phyloP scores from a whole-genome alignment of 2,888 invertebrate species.

The Leistus spinibarbis region DNA sequence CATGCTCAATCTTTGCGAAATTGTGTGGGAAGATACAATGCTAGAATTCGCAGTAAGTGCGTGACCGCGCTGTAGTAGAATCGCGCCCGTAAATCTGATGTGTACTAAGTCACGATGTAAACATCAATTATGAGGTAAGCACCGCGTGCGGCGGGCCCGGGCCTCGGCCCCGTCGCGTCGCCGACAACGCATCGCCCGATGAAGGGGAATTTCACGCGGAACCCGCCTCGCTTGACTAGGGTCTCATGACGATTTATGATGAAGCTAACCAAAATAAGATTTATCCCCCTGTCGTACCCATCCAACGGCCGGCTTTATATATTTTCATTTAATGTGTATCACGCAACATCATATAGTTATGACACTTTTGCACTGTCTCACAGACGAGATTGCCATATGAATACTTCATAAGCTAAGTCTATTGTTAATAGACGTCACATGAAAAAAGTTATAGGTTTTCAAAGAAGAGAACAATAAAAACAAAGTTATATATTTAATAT shows the following conservation, averaged over 20 bases:
- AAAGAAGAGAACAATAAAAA: too few species aligned
- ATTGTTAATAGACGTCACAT: neutral
- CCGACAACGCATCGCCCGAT: neutral
- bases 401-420: neutral
- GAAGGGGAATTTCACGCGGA: neutral
- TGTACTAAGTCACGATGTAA: slow-evolving; percentile 20
- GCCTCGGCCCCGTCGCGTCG: neutral
- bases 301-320: neutral
- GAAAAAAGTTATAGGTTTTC: too few species aligned
- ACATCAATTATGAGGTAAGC: slow-evolving; percentile 15
- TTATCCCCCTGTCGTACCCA: neutral
- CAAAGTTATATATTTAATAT: too few species aligned
- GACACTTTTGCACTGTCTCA: neutral
- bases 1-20: neutral
- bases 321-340: slow-evolving; percentile 2
- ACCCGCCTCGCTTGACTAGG: neutral
- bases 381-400: neutral
- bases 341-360: neutral
- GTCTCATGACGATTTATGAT: slow-evolving; percentile 13
- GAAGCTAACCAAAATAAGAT: slow-evolving; percentile 15
- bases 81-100: slow-evolving; percentile 4
- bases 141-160: neutral
- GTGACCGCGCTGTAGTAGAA: neutral
- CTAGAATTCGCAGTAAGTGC: neutral
- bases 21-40: neutral